Evolutionary conservation across 2,888 invertebrate species (phyloP).

Genomic region (Miltochrista miniata): DNA sequence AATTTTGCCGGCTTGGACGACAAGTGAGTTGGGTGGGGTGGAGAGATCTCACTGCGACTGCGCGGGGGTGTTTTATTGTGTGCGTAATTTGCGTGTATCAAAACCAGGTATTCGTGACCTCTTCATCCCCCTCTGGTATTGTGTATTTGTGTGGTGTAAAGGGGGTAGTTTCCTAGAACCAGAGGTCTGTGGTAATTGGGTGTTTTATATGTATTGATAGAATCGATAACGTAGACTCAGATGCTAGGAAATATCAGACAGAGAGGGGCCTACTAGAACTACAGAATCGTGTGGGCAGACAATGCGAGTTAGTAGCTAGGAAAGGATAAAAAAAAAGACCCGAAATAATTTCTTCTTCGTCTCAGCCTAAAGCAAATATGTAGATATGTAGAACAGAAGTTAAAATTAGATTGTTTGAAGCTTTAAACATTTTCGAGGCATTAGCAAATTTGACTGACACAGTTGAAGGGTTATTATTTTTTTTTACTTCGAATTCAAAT

Average conservation of each 20-base stretch:
- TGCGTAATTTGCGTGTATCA: constrained; percentile 70
- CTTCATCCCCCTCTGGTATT: constrained; percentile 43
- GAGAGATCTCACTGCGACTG: constrained; percentile 56
- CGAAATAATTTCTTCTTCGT: constrained; percentile 3
- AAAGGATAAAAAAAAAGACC: constrained; percentile 13
- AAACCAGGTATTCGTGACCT: constrained; percentile 50
- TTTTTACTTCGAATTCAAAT: not conserved
- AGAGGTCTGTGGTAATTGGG: constrained; percentile 50
- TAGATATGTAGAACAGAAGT: not conserved
- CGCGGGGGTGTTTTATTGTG: constrained; percentile 64
- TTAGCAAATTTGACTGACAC: too few species aligned
- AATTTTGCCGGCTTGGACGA: constrained; percentile 74
- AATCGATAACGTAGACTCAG: constrained; percentile 79
- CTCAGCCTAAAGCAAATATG: not conserved
- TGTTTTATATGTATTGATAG: constrained; percentile 61
- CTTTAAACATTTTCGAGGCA: not conserved
- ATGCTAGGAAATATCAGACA: constrained; percentile 77
- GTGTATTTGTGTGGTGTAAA: constrained; percentile 18
- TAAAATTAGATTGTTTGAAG: not conserved
- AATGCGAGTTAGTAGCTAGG: constrained; percentile 25
- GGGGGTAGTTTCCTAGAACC: constrained; percentile 49
- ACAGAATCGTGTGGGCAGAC: constrained; percentile 48
- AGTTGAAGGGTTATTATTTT: too few species aligned
- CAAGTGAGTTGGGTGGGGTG: constrained; percentile 77
- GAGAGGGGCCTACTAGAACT: constrained; percentile 60